A percentile compares a stretch with the other conserved stretches of the same genome.
phyloP scores from a whole-genome alignment of 2,888 invertebrate species.

The Apodemia hepburni region DNA sequence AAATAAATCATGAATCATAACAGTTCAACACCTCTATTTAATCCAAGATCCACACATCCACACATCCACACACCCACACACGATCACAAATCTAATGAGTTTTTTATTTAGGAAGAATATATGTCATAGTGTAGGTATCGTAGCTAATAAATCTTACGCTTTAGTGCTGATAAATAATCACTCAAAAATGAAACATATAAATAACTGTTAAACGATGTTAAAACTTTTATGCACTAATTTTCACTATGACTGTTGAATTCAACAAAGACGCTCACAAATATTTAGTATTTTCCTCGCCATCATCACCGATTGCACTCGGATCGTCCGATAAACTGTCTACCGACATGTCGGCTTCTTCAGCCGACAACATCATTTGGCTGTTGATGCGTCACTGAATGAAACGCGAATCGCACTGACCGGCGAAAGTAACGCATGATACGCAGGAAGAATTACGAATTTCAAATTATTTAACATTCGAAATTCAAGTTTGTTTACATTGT shows the following conservation, averaged over 20 bases:
- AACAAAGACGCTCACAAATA: slow-evolving; percentile 31
- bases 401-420: slow-evolving; percentile 32
- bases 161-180: slow-evolving; percentile 4
- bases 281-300: slow-evolving; percentile 26
- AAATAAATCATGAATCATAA: not conserved
- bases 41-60: not conserved
- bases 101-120: not conserved
- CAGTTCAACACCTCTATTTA: not conserved
- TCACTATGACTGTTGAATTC: slow-evolving; percentile 10
- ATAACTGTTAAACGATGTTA: not conserved
- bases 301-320: slow-evolving; percentile 34
- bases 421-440: slow-evolving; percentile 42
- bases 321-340: slow-evolving; percentile 57
- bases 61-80: not conserved
- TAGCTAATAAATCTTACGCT: not conserved
- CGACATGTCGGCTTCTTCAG: slow-evolving; percentile 43
- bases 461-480: slow-evolving; percentile 39
- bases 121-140: not conserved
- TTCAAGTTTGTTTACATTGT: slow-evolving; percentile 30
- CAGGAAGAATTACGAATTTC: slow-evolving; percentile 33
- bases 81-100: not conserved
- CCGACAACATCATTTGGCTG: slow-evolving; percentile 34
- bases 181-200: not conserved
- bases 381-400: slow-evolving; percentile 44
- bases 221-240: slow-evolving; percentile 8